Evolutionary conservation across 2,797 vertebrate species (phyloP).

Genomic region (Mareca penelope): DNA sequence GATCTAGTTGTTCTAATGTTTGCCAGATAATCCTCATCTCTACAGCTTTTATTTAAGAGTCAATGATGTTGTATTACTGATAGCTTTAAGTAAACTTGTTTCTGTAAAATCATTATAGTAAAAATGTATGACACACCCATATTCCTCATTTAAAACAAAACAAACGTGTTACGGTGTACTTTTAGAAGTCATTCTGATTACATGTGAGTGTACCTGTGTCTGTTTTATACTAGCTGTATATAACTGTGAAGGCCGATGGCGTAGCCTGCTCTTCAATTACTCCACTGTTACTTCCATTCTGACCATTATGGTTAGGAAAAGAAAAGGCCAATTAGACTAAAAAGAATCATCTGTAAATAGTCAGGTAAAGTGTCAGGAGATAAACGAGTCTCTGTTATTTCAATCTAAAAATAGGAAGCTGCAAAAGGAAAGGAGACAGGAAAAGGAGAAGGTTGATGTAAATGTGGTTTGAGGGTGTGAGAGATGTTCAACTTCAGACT

Average conservation of each 20-base stretch:
- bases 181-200: background rate
- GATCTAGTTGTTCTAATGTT: background rate
- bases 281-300: background rate
- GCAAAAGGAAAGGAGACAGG: background rate
- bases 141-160: background rate
- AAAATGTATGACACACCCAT: background rate
- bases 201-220: background rate
- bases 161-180: background rate
- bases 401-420: background rate
- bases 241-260: background rate
- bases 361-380: background rate
- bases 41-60: background rate
- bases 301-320: background rate
- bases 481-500: background rate
- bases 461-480: background rate
- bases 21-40: background rate
- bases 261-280: background rate
- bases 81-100: background rate
- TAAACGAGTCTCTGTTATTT: background rate
- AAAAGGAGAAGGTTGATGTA: background rate
- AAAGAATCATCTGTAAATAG: background rate
- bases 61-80: background rate
- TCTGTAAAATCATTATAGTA: background rate
- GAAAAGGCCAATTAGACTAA: background rate
- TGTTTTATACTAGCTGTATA: background rate